Evolutionary conservation across 2,113 vertebrate species (phyloP).

Genomic region (Fregata magnificens): DNA sequence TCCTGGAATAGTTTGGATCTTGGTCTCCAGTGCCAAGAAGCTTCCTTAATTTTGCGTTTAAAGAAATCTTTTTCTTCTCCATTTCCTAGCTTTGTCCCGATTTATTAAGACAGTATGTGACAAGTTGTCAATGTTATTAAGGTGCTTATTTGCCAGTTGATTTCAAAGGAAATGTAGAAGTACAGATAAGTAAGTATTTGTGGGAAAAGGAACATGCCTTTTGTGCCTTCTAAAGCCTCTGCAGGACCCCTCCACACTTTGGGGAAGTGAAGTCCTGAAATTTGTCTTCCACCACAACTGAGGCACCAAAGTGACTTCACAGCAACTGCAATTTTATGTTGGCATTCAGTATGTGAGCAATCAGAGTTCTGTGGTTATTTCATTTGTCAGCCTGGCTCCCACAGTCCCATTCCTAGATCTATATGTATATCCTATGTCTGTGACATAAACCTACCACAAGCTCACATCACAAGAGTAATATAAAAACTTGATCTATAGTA

Average conservation of each 20-base stretch:
- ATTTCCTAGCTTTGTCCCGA: not conserved
- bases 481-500: not conserved
- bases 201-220: not conserved
- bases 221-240: not conserved
- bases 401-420: not conserved
- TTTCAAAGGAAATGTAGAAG: not conserved
- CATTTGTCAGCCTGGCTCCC: not conserved
- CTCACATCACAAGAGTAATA: not conserved
- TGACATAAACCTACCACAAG: not conserved
- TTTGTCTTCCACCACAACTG: not conserved
- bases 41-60: not conserved
- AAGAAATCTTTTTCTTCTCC: not conserved
- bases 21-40: not conserved
- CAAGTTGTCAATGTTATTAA: not conserved
- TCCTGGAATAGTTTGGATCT: not conserved
- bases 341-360: not conserved
- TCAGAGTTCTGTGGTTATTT: not conserved
- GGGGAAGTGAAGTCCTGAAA: not conserved
- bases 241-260: not conserved
- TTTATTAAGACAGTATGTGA: not conserved
- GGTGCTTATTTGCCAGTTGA: not conserved
- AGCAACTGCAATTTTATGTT: not conserved
- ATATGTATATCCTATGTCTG: not conserved
- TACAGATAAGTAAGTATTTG: not conserved
- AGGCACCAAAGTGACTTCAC: not conserved